phyloP scores from a whole-genome alignment of 2,888 invertebrate species.

The Meta bourneti region DNA sequence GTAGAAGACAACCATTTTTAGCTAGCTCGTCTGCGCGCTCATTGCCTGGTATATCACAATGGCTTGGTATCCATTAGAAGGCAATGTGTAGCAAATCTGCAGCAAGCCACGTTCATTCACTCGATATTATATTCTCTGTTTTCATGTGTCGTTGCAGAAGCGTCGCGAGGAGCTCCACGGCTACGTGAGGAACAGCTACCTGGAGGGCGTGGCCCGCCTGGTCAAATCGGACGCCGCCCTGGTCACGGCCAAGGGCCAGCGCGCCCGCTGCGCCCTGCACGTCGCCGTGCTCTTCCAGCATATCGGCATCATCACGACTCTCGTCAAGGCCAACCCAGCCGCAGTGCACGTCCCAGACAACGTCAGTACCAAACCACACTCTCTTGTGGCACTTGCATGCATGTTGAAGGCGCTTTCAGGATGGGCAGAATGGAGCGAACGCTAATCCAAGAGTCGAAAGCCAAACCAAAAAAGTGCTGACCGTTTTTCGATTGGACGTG shows the following conservation, averaged over 20 bases:
- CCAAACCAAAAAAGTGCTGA: neutral
- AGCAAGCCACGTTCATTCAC: too few relatives aligned
- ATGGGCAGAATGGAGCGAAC: neutral
- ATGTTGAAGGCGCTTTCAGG: neutral
- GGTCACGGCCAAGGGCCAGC: slow-evolving; percentile 79
- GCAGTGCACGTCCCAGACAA: slow-evolving; percentile 90
- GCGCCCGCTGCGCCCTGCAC: slow-evolving; percentile 79
- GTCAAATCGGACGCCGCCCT: slow-evolving; percentile 67
- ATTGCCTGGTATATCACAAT: too few relatives aligned
- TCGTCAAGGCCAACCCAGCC: slow-evolving; percentile 81
- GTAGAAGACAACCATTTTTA: too few relatives aligned
- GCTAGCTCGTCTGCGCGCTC: too few relatives aligned
- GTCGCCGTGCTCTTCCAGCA: slow-evolving; percentile 80
- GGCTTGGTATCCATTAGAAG: too few relatives aligned
- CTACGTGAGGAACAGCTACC: slow-evolving; percentile 75
- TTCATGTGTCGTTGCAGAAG: slow-evolving; percentile 72
- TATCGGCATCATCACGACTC: slow-evolving; percentile 80
- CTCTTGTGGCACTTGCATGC: neutral
- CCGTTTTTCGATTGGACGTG: neutral
- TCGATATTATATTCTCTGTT: neutral
- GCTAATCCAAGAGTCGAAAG: neutral
- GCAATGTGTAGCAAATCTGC: too few relatives aligned
- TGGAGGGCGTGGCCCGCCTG: slow-evolving; percentile 73
- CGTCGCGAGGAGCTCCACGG: slow-evolving; percentile 77
- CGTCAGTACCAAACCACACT: slow-evolving; percentile 83